phyloP scores from a whole-genome alignment of 2,113 vertebrate species.

The Blennius ocellaris region DNA sequence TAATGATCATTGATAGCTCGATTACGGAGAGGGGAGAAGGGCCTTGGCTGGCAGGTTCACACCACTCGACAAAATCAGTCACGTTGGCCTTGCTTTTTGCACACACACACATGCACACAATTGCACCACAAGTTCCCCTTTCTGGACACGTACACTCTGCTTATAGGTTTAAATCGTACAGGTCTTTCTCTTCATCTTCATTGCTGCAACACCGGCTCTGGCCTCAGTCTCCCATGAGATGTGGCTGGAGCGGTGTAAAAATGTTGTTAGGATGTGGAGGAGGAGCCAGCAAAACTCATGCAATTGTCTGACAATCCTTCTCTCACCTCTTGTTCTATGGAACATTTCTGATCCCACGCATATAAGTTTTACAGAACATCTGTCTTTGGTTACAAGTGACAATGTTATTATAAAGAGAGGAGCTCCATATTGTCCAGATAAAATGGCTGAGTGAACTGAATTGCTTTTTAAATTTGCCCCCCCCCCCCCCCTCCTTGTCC shows the following conservation, averaged over 20 bases:
- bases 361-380: slow-evolving; percentile 51
- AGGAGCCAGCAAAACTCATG: slow-evolving; percentile 41
- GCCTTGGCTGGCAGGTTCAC: slow-evolving; percentile 41
- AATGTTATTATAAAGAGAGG: slow-evolving; percentile 23
- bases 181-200: slow-evolving; percentile 48
- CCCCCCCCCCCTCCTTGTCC: neutral
- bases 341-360: slow-evolving; percentile 49
- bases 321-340: slow-evolving; percentile 59
- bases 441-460: slow-evolving; percentile 17
- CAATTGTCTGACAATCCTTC: slow-evolving; percentile 25
- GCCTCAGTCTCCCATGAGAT: slow-evolving; percentile 55
- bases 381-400: slow-evolving; percentile 45
- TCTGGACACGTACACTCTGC: neutral
- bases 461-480: slow-evolving; percentile 19
- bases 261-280: neutral
- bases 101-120: neutral
- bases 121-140: neutral
- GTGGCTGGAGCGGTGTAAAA: slow-evolving; percentile 32
- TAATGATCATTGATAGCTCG: slow-evolving; percentile 74
- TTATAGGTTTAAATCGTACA: slow-evolving; percentile 32
- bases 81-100: neutral
- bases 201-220: slow-evolving; percentile 52
- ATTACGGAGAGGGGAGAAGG: slow-evolving; percentile 50
- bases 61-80: slow-evolving; percentile 45
- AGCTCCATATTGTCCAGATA: slow-evolving; percentile 21